Conservation (phyloP, 2,797 vertebrate genomes). For the Holocentrus rufus region DNA sequence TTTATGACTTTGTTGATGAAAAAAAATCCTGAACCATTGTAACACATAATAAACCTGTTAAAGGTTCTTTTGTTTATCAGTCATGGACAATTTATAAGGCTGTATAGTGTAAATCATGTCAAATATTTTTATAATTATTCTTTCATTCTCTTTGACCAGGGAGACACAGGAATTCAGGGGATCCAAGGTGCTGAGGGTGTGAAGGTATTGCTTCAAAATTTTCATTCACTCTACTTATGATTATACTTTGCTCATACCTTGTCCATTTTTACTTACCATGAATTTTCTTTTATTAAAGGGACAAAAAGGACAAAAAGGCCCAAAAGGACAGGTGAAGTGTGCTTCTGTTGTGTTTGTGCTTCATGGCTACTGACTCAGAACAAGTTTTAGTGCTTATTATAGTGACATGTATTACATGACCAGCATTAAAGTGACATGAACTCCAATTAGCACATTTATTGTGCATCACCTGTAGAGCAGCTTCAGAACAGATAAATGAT, state of each 20-base stretch:
- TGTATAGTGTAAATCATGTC: background rate
- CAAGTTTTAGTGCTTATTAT: background rate
- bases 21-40: background rate
- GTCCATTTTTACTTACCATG: conserved; percentile 11
- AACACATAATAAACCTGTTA: background rate
- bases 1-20: too few relatives aligned
- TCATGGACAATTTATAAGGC: background rate
- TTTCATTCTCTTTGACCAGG: conserved; percentile 67
- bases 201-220: conserved; percentile 68
- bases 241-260: conserved; percentile 1
- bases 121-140: conserved; percentile 13
- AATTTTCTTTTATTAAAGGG: conserved; percentile 66
- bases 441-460: background rate
- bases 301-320: conserved; percentile 75
- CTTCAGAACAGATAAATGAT: too few relatives aligned
- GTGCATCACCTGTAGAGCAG: too few relatives aligned
- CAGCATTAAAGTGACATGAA: too few relatives aligned
- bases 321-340: conserved; percentile 79
- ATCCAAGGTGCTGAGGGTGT: conserved; percentile 77
- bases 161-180: conserved; percentile 78
- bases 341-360: conserved; percentile 3
- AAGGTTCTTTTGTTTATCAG: background rate
- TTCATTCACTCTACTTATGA: conserved; percentile 19
- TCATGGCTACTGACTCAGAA: conserved; percentile 7
- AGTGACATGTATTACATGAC: too few relatives aligned